Evolutionary conservation across 2,797 vertebrate genomes (phyloP).

Genomic region (Gambusia yucatana): DNA sequence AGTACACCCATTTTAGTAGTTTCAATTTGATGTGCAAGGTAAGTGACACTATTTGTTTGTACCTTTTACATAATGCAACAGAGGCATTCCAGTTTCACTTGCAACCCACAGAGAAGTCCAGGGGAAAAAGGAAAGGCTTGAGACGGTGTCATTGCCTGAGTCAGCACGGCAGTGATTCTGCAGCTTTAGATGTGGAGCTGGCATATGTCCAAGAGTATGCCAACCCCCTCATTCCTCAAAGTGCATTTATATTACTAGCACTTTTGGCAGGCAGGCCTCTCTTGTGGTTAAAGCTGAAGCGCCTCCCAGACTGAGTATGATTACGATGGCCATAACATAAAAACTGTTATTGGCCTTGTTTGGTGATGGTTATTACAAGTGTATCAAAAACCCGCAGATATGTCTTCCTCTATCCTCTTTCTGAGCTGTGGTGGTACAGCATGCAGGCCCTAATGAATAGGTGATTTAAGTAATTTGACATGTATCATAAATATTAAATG

Average conservation of each 20-base stretch:
- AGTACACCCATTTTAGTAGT: conserved; percentile 15
- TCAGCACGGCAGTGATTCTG: conserved; percentile 78
- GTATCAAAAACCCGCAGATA: conserved; percentile 72
- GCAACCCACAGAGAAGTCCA: conserved; percentile 40
- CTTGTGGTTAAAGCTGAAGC: conserved; percentile 70
- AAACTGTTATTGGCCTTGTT: conserved; percentile 83
- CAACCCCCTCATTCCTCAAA: conserved; percentile 81
- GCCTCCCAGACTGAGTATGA: conserved; percentile 80
- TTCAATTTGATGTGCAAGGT: conserved; percentile 51
- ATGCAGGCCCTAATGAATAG: conserved; percentile 67
- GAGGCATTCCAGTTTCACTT: conserved; percentile 22
- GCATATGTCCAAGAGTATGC: conserved; percentile 74
- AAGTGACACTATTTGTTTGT: conserved; percentile 58
- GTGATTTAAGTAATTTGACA: conserved; percentile 71
- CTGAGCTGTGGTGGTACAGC: conserved; percentile 20
- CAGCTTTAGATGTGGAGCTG: conserved; percentile 78
- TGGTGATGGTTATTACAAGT: conserved; percentile 78
- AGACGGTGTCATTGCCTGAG: conserved; percentile 73
- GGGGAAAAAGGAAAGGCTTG: conserved; percentile 46
- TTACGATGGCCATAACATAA: conserved; percentile 81
- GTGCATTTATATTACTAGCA: conserved; percentile 81
- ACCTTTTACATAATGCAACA: conserved; percentile 60
- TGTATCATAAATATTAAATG: conserved; percentile 79
- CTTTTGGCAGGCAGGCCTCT: conserved; percentile 77
- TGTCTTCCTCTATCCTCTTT: conserved; percentile 51